phyloP scores from a whole-genome alignment of 1,140 invertebrate genomes.

The Calephelis virginiensis region DNA sequence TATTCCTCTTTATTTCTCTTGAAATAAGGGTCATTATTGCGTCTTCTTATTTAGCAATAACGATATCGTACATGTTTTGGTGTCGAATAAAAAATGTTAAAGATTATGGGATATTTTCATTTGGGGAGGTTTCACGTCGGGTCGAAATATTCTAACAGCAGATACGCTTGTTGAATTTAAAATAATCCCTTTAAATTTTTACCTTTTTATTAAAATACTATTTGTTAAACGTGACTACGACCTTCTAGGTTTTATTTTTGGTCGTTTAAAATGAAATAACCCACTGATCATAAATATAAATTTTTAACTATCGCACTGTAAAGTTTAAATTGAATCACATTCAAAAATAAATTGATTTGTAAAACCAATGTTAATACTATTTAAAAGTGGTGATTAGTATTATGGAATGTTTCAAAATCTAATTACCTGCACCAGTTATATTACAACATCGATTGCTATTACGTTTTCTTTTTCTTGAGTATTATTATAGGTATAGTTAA shows the following conservation, averaged over 20 bases:
- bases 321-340: no score
- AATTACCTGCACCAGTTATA: no score
- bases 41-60: slow-evolving; percentile 9
- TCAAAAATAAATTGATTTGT: no score
- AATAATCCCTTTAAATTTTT: slow-evolving; percentile 4
- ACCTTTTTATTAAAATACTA: slow-evolving; percentile 5
- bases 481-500: no score
- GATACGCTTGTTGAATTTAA: slow-evolving; percentile 8
- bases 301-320: no score
- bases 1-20: neutral
- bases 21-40: neutral
- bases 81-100: slow-evolving; percentile 15
- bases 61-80: slow-evolving; percentile 9
- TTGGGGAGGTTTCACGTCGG: slow-evolving; percentile 8
- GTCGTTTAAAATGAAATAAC: neutral
- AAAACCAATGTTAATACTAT: no score
- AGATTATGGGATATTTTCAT: slow-evolving; percentile 14
- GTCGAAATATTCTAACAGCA: slow-evolving; percentile 11
- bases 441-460: no score
- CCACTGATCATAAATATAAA: no score
- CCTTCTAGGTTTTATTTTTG: neutral
- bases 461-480: no score
- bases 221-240: neutral
- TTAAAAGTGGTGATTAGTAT: no score
- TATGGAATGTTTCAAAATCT: no score